These are phyloP conservation scores for Tupaia tana DNA, from an alignment of 2,113 vertebrate species.

Conservation along the genomic window DNA sequence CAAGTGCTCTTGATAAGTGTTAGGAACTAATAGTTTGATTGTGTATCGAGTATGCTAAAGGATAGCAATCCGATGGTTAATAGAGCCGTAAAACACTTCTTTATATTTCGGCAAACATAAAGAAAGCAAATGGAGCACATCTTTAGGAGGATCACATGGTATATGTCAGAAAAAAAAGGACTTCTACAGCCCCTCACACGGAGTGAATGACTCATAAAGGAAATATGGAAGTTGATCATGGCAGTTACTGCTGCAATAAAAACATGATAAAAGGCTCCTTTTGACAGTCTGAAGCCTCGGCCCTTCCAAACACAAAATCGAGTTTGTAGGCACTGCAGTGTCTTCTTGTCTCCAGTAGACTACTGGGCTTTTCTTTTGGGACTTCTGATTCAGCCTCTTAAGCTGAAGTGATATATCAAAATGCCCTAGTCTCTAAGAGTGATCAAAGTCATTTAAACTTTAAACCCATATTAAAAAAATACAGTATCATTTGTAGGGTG, in stretches of 20 bases:
- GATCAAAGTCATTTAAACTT: constrained; percentile 56
- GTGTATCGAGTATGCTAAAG: neutral
- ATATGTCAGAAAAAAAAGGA: constrained; percentile 37
- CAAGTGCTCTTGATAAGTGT: neutral
- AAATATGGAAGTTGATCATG: constrained; percentile 78
- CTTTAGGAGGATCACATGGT: constrained; percentile 16
- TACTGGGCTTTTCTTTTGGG: neutral
- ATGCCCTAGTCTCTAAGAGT: constrained; percentile 40
- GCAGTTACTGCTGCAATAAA: constrained; percentile 74
- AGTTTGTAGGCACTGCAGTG: constrained; percentile 40
- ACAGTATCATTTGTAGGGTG: neutral
- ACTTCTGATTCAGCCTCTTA: constrained; percentile 40
- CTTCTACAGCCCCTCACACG: constrained; percentile 11
- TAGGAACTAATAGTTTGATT: neutral
- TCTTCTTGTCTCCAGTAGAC: constrained; percentile 16
- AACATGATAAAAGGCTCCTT: constrained; percentile 66
- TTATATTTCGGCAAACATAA: constrained; percentile 39
- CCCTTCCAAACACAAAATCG: constrained; percentile 57
- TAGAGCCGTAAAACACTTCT: constrained; percentile 41
- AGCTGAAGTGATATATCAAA: neutral
- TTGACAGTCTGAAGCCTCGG: constrained; percentile 60
- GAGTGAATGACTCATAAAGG: constrained; percentile 62
- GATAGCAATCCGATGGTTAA: neutral
- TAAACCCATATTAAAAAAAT: neutral
- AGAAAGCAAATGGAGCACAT: constrained; percentile 36